Base-by-base conservation (phyloP, 1,140 invertebrate genomes). In the Drosophila aff. region DNA sequence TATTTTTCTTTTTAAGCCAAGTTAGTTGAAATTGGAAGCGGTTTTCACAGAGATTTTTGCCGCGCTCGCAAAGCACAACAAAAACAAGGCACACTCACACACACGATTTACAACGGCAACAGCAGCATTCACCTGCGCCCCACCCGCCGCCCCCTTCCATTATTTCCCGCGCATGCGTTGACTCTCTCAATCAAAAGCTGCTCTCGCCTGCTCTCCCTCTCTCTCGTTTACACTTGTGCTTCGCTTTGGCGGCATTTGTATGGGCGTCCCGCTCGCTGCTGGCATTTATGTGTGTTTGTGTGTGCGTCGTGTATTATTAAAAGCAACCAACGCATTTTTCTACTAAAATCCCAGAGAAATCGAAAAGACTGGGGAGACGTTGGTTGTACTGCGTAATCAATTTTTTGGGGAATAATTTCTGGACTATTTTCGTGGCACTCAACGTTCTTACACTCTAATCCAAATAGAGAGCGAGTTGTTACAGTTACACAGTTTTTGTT, bases 241-340 rank as follows among this genome's bases (percentile, higher is more conserved):
- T 68, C 79, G 74, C 67, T 50, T 68, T 60, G 63, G 46, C 60
- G 49, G 44, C 57, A 50, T 64, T 28, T 71, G 26, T 47, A 46
- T 46, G 58, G 38, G 58, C 38, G 58, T 46, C 38, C 58, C 38
- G 46, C 60, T 62, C 60, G 23, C 60, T 53, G 46, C 44, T 53
- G 46, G 41, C 18, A 31, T 50, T 33, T 66, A 15, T 47, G 33
- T n/a, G 44, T 49, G 11, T 71, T 23, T 68, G 55, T 63, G 68
- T 80, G 61, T 75, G 69, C 49, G 67, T 81, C 73, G 76, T 69
- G 80, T 89, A 89, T 89, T 89, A 89, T 84, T 89, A 89, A 89
- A 89, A 89, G 84, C 84, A 87, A 87, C 84, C 84, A 81, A 87
- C 84, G 84, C 84, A 87, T 89, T 90, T 90, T 89, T 83, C 72